phyloP scores from a whole-genome alignment of 2,888 invertebrate genomes.

The Tinea pellionella region DNA sequence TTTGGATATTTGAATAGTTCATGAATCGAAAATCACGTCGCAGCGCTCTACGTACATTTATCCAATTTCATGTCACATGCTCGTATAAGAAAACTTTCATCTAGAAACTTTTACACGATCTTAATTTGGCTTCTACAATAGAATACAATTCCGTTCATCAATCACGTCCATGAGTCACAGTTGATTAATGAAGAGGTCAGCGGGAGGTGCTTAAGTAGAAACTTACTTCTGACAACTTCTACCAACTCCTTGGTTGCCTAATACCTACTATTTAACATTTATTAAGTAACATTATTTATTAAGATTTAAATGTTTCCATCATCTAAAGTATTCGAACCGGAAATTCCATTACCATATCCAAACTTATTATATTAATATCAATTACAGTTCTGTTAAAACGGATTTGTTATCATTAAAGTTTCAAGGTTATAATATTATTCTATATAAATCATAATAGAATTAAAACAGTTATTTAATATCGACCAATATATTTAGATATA shows the following conservation, averaged over 20 bases:
- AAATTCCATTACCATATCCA: neutral
- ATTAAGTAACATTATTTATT: constrained; percentile 10
- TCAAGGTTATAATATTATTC: neutral
- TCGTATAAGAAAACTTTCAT: neutral
- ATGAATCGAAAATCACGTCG: constrained; percentile 3
- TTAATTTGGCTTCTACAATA: constrained; percentile 10
- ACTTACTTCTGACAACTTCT: constrained; percentile 11
- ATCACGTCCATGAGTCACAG: constrained; percentile 16
- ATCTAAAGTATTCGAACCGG: neutral
- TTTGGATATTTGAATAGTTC: neutral
- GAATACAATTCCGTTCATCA: constrained; percentile 15
- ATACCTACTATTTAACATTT: constrained; percentile 10
- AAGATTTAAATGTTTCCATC: neutral
- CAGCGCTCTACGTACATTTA: neutral
- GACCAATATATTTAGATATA: no score
- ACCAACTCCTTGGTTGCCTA: neutral
- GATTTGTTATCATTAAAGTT: neutral
- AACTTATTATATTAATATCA: neutral
- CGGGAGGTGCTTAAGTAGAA: constrained; percentile 13
- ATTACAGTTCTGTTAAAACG: neutral
- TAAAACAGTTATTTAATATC: no score
- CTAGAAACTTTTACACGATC: constrained; percentile 9
- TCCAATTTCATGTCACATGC: neutral
- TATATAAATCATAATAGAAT: neutral
- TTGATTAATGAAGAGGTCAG: constrained; percentile 18